Conservation (phyloP, 2,888 invertebrate genomes). For the Proisotoma minuta region DNA sequence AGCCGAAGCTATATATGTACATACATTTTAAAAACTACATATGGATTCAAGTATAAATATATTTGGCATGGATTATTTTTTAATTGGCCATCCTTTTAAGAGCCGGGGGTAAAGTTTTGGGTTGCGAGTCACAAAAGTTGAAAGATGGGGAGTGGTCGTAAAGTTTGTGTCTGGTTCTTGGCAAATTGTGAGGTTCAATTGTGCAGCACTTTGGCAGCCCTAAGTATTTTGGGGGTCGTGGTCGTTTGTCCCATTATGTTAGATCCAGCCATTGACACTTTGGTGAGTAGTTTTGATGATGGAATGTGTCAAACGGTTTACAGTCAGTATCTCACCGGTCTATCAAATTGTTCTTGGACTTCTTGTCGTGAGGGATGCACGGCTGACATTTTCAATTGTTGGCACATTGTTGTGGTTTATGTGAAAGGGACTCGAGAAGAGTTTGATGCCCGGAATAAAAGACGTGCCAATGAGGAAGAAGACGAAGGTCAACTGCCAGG, state of each 20-base stretch:
- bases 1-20: too few species aligned
- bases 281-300: conserved; percentile 45
- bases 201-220: conserved; percentile 47
- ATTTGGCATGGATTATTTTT: too few species aligned
- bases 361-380: conserved; percentile 50
- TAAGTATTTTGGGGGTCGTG: conserved; percentile 47
- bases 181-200: conserved; percentile 48
- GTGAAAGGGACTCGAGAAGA: conserved; percentile 32
- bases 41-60: too few species aligned
- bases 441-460: conserved; percentile 26
- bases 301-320: conserved; percentile 47
- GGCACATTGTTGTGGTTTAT: conserved; percentile 48
- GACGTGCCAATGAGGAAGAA: conserved; percentile 22
- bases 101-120: too few species aligned
- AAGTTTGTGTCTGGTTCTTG: conserved; percentile 46
- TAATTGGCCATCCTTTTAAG: too few species aligned
- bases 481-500: conserved; percentile 6
- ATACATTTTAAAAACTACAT: too few species aligned
- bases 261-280: conserved; percentile 48
- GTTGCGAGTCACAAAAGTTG: too few species aligned
- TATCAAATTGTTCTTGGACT: conserved; percentile 49
- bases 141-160: conserved; percentile 44
- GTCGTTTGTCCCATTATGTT: conserved; percentile 48
- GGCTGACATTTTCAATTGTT: conserved; percentile 48
- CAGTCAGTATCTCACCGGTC: conserved; percentile 41